phyloP scores from a whole-genome alignment of 2,888 invertebrate species.

The Cantharis lateralis region DNA sequence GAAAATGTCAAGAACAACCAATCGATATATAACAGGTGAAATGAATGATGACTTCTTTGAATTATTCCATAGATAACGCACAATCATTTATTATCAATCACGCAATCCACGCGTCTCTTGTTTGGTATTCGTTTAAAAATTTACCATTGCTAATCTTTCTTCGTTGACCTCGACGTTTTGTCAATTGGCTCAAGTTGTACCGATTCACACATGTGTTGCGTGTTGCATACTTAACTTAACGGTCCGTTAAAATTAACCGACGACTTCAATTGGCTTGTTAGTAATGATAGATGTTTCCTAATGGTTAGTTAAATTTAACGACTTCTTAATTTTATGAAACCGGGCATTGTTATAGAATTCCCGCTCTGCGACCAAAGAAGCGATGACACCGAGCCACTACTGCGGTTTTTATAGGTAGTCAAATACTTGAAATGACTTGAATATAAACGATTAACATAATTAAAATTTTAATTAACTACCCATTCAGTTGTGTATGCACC shows the following conservation, averaged over 20 bases:
- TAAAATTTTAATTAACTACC: constrained; percentile 9
- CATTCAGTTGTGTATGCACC: constrained; percentile 8
- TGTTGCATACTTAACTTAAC: too few relatives aligned
- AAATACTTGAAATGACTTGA: background rate
- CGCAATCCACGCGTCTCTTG: background rate
- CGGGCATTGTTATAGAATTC: too few relatives aligned
- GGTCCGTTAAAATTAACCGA: too few relatives aligned
- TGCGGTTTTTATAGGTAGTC: background rate
- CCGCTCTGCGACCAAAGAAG: too few relatives aligned
- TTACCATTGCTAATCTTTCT: background rate
- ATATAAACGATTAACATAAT: constrained; percentile 10
- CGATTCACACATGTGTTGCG: too few relatives aligned
- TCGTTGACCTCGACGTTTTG: too few relatives aligned
- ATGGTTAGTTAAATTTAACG: too few relatives aligned
- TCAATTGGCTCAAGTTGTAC: too few relatives aligned
- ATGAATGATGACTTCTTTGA: background rate
- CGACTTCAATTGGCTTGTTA: too few relatives aligned
- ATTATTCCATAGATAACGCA: background rate
- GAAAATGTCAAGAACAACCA: background rate
- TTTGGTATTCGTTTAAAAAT: background rate
- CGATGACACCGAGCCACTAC: too few relatives aligned
- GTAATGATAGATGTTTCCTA: too few relatives aligned
- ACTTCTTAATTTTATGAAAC: too few relatives aligned
- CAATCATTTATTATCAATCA: background rate
- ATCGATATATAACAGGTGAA: background rate